Percentiles rank a stretch among this genome's conserved stretches.
Evolutionary conservation across 2,888 invertebrate species (phyloP).

Genomic region (Homarus gammarus): DNA sequence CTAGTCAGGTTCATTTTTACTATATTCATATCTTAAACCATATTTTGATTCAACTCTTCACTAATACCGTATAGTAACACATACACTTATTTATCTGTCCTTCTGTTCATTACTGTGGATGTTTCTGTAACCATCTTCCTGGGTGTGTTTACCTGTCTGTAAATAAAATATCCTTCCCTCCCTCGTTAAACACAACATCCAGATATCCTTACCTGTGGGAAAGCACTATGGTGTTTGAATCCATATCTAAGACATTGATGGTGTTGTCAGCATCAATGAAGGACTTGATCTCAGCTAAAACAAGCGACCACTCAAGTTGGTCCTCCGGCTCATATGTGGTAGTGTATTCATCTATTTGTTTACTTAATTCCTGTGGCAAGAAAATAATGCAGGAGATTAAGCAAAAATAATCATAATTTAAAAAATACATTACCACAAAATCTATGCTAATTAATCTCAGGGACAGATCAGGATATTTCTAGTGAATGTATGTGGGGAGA

Average conservation of each 20-base stretch:
- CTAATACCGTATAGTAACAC: too few species aligned
- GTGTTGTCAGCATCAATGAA: slow-evolving; percentile 96
- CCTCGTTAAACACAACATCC: neutral
- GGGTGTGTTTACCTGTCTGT: slow-evolving; percentile 1
- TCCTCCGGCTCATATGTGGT: slow-evolving; percentile 98
- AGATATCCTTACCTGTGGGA: slow-evolving; percentile 87
- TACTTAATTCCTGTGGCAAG: slow-evolving; percentile 87
- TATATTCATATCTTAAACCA: too few species aligned
- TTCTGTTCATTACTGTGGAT: too few species aligned
- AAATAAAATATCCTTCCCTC: neutral
- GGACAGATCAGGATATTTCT: too few species aligned
- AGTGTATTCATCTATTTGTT: slow-evolving; percentile 96
- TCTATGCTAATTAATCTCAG: too few species aligned
- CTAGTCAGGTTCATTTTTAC: too few species aligned
- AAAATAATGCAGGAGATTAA: neutral
- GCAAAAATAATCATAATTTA: too few species aligned
- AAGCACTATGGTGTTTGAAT: slow-evolving; percentile 89
- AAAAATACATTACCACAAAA: neutral
- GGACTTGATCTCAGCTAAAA: slow-evolving; percentile 95
- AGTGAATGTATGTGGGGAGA: too few species aligned
- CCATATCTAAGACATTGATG: slow-evolving; percentile 92
- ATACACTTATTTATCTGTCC: too few species aligned
- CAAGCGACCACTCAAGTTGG: slow-evolving; percentile 96
- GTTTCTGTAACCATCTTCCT: too few species aligned
- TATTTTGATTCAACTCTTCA: too few species aligned